Base-by-base conservation (phyloP, 1,140 invertebrate genomes). In the Temnothorax longispinosus region DNA sequence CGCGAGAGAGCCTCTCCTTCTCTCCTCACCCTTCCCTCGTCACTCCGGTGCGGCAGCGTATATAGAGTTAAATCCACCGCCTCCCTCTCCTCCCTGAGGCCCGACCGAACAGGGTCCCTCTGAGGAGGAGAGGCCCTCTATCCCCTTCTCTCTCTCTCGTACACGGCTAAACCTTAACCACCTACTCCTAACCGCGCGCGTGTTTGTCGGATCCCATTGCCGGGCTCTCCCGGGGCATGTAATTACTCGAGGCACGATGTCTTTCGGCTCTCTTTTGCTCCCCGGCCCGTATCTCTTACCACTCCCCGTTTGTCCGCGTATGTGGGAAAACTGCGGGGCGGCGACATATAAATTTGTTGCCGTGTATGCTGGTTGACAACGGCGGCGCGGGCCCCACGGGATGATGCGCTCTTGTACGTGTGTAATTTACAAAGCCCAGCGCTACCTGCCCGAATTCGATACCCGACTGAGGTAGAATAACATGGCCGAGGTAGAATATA, bases 181-280 rank as follows among this genome's bases (percentile, higher is more conserved):
- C 88, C 88, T 90, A 87, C 88, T 90, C 72, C 89, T 89, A 89
- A 90, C 88, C 88, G 82, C 89, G 67, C 65, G 75, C 87, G 72
- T 86, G 88, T 87, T 90, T 75, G 76, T 72, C 87, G 82, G 87
- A 86, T 89, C 85, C 88, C 77, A 87, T 89, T 87, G 77, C 88
- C 85, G 67, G 74, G 77, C 86, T 87, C 90, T 93, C 88, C 80
- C 84, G 89, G 87, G 89, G 90, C 84, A 90, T 87, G 92, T 93
- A 94, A 94, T 94, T 94, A 94, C 88, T 89, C 88, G 60, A 64
- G 76, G 67, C 86, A 88, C 85, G 84, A 90, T 91, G 91, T 92
- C 89, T 93, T 93, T 93, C 92, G 90, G 87, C 85, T 85, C 86
- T 85, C 90, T 91, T 92, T 87, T 89, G 80, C 88, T 88, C 89